These are phyloP conservation scores for Cryptoprocta ferox DNA, from an alignment of 2,797 vertebrate species.

Conservation along the genomic window DNA sequence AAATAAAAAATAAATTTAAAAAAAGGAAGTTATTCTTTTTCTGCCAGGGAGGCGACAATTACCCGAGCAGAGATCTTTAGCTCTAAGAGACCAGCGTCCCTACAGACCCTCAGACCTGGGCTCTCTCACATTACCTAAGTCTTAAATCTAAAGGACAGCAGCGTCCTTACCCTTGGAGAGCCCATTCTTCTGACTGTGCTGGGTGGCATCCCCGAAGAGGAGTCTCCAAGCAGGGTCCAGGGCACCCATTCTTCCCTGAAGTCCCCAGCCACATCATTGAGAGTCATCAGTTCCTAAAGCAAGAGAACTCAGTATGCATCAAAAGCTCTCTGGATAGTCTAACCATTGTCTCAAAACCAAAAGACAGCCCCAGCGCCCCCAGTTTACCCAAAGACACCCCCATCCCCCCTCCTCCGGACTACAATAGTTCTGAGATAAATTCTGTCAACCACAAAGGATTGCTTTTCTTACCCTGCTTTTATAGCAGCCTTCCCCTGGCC, in stretches of 20 bases:
- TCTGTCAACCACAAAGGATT: background rate
- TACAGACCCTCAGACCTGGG: background rate
- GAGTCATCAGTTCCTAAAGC: conserved; percentile 31
- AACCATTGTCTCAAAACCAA: background rate
- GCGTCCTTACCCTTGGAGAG: conserved; percentile 41
- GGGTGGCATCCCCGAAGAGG: conserved; percentile 5
- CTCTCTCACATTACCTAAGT: background rate
- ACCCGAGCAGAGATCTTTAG: background rate
- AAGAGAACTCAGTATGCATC: background rate
- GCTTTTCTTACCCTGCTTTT: conserved; percentile 5
- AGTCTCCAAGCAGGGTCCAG: conserved; percentile 10
- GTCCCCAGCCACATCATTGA: conserved; percentile 52
- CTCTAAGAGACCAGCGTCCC: background rate
- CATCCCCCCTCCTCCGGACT: too few species aligned
- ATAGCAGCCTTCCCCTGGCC: background rate
- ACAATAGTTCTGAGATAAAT: background rate
- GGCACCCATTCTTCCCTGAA: background rate
- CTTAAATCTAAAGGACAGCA: background rate
- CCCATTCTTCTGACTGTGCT: conserved; percentile 18
- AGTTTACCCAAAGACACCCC: background rate
- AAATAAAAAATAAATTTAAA: too few species aligned
- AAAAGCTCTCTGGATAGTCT: background rate
- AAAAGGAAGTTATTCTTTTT: background rate
- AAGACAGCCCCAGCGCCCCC: background rate
- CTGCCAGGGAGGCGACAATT: background rate